These are phyloP conservation scores for Drosophila yakuba DNA, from an alignment of 1,140 invertebrate species.

Conservation along the genomic window DNA sequence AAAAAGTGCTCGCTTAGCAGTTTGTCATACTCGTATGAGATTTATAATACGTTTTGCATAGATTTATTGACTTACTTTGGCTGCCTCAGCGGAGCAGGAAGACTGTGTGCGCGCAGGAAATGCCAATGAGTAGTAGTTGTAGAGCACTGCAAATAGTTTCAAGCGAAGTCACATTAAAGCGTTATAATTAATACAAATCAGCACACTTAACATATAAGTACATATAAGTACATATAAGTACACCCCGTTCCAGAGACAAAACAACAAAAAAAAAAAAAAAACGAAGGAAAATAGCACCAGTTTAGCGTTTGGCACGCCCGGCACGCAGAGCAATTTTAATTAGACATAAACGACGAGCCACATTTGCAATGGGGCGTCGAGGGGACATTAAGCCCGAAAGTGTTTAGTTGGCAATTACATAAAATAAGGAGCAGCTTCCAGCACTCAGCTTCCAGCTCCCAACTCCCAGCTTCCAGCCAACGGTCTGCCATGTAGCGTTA, in stretches of 20 bases:
- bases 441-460: neutral
- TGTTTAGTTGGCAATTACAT: slow-evolving; percentile 80
- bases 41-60: slow-evolving; percentile 79
- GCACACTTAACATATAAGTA: slow-evolving; percentile 66
- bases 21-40: slow-evolving; percentile 59
- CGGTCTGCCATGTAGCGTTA: slow-evolving; percentile 64
- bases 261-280: too few species aligned
- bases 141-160: slow-evolving; percentile 62
- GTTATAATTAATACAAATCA: slow-evolving; percentile 77
- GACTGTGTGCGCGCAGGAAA: slow-evolving; percentile 69
- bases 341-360: slow-evolving; percentile 75
- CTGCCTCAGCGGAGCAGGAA: slow-evolving; percentile 58
- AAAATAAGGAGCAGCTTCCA: slow-evolving; percentile 75
- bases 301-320: slow-evolving; percentile 57
- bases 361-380: slow-evolving; percentile 22
- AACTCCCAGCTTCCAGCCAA: slow-evolving; percentile 41
- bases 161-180: slow-evolving; percentile 62
- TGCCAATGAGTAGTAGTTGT: slow-evolving; percentile 36
- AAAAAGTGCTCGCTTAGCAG: slow-evolving; percentile 54
- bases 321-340: slow-evolving; percentile 77
- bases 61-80: slow-evolving; percentile 67
- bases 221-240: slow-evolving; percentile 51
- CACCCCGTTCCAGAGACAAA: slow-evolving; percentile 4
- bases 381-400: slow-evolving; percentile 62
- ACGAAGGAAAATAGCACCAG: slow-evolving; percentile 6